A percentile compares a stretch with the other conserved stretches of the same genome.
phyloP scores from a whole-genome alignment of 2,797 vertebrate genomes.

The Corythornis leucogaster region DNA sequence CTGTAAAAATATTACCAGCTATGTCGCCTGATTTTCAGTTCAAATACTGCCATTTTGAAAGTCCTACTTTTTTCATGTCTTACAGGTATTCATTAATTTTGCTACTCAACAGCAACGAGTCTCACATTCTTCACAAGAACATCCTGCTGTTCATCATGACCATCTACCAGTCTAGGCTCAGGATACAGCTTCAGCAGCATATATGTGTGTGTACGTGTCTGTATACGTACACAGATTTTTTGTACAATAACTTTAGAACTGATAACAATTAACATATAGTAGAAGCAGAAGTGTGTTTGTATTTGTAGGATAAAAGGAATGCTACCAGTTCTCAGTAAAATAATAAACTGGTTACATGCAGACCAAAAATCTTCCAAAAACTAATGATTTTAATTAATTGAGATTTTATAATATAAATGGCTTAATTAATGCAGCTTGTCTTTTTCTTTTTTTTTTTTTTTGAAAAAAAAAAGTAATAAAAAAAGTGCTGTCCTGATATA shows the following conservation, averaged over 20 bases:
- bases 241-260: background rate
- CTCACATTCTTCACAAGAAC: background rate
- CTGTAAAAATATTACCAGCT: background rate
- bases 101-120: conserved; percentile 25
- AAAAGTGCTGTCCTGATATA: background rate
- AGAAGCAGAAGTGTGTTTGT: background rate
- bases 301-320: background rate
- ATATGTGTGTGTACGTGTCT: background rate
- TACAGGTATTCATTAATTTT: conserved; percentile 78
- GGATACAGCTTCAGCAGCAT: background rate
- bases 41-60: background rate
- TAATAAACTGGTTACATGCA: background rate
- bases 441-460: too few species aligned
- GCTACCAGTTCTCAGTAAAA: background rate
- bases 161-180: conserved; percentile 17
- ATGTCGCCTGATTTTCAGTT: background rate
- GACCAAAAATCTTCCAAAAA: background rate
- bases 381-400: background rate
- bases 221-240: background rate
- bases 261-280: background rate
- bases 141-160: background rate
- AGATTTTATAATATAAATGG: background rate
- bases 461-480: too few species aligned
- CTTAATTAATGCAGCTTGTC: background rate
- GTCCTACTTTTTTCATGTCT: background rate